These are phyloP conservation scores for Pseudolaguvia tuberculata DNA, from an alignment of 2,113 vertebrate species.

Conservation along the genomic window DNA sequence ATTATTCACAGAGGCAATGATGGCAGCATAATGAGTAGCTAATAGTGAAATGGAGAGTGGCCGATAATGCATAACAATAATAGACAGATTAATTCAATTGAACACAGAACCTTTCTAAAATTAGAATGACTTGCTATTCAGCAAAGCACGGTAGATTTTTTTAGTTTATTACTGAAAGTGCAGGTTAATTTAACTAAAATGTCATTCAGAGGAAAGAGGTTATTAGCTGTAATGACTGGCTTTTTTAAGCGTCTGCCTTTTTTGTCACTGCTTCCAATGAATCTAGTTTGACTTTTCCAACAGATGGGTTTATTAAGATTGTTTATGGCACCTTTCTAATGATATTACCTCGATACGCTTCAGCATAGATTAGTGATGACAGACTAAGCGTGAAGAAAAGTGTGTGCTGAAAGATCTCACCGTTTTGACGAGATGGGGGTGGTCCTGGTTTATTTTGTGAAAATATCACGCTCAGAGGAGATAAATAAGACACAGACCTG, in stretches of 20 bases:
- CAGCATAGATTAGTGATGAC: conserved; percentile 1
- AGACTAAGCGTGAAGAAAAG: neutral
- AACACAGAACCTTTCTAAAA: neutral
- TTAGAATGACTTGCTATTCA: conserved; percentile 7
- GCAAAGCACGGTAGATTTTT: neutral
- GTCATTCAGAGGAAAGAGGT: conserved; percentile 1
- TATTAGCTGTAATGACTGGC: neutral
- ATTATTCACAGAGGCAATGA: no score
- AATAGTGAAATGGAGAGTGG: neutral
- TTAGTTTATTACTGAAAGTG: conserved; percentile 4
- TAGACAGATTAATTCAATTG: neutral
- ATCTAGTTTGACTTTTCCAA: neutral
- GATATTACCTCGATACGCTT: neutral
- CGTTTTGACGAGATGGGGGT: neutral
- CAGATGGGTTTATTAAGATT: conserved; percentile 1
- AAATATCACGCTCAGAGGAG: neutral
- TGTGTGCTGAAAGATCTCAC: neutral
- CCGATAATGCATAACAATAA: neutral
- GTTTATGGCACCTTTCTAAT: conserved; percentile 15
- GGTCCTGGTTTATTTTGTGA: neutral
- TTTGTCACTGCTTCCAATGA: neutral
- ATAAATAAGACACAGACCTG: neutral
- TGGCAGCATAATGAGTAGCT: neutral
- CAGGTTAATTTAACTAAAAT: conserved; percentile 12
- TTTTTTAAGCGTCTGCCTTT: conserved; percentile 7